Conservation (phyloP, 2,113 vertebrate genomes). For the Puffinus mauretanicus region DNA sequence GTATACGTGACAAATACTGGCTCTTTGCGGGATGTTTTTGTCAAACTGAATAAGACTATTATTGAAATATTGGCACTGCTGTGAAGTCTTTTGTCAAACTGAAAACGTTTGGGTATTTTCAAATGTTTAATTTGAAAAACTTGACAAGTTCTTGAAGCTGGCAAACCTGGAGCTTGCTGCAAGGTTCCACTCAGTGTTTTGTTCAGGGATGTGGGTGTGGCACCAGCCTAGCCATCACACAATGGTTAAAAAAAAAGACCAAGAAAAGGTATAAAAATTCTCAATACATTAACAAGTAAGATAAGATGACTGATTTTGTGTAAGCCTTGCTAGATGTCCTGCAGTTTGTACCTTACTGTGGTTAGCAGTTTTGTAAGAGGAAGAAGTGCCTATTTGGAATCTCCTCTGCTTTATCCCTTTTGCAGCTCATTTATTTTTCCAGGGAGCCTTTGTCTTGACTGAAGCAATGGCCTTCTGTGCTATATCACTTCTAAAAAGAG, state of each 20-base stretch:
- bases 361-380: not conserved
- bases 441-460: not conserved
- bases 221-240: not conserved
- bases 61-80: not conserved
- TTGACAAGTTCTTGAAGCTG: not conserved
- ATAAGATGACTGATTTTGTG: not conserved
- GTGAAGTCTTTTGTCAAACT: not conserved
- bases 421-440: not conserved
- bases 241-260: not conserved
- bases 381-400: not conserved
- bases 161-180: not conserved
- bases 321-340: not conserved
- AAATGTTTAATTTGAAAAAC: not conserved
- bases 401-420: not conserved
- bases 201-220: not conserved
- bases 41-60: not conserved
- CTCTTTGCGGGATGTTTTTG: not conserved
- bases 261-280: not conserved
- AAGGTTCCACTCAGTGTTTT: not conserved
- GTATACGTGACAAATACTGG: not conserved
- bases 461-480: not conserved
- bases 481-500: not conserved
- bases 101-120: not conserved
- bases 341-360: not conserved
- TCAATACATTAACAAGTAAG: not conserved